Evolutionary conservation across 2,113 vertebrate species (phyloP).

Genomic region (Rallus limicola): DNA sequence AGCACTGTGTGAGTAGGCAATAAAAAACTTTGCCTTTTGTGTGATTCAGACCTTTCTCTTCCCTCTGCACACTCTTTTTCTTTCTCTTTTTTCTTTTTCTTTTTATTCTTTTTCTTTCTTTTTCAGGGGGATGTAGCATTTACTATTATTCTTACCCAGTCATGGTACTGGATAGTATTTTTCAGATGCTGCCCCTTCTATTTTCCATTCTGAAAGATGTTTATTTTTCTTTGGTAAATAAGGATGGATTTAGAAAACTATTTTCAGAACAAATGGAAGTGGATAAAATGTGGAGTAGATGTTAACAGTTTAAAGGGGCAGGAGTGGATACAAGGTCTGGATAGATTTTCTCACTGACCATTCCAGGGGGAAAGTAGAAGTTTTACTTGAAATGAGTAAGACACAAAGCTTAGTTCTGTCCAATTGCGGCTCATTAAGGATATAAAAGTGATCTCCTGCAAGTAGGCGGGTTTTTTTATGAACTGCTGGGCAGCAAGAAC

Average conservation of each 20-base stretch:
- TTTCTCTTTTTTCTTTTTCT: not conserved
- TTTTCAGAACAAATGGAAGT: slow-evolving; percentile 15
- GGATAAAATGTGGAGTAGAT: slow-evolving; percentile 10
- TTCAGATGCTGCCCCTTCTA: not conserved
- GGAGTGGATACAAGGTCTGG: not conserved
- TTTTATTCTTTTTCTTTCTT: not conserved
- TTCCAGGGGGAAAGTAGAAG: not conserved
- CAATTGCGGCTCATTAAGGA: not conserved
- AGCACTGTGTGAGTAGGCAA: not conserved
- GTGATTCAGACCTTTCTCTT: slow-evolving; percentile 7
- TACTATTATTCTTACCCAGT: not conserved
- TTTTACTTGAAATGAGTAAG: not conserved
- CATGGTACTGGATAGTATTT: not conserved
- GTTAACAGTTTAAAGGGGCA: not conserved
- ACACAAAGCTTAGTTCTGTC: not conserved
- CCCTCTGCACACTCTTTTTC: not conserved
- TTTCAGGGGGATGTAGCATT: not conserved
- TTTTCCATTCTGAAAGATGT: not conserved
- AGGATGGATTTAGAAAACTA: not conserved
- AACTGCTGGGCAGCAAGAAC: not conserved
- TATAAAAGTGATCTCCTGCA: not conserved
- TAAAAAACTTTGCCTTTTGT: not conserved
- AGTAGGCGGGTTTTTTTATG: not conserved
- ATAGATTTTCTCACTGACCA: not conserved
- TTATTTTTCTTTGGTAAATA: slow-evolving; percentile 32